Conservation (phyloP, 2,888 invertebrate genomes). For the Anthoptus insignis region DNA sequence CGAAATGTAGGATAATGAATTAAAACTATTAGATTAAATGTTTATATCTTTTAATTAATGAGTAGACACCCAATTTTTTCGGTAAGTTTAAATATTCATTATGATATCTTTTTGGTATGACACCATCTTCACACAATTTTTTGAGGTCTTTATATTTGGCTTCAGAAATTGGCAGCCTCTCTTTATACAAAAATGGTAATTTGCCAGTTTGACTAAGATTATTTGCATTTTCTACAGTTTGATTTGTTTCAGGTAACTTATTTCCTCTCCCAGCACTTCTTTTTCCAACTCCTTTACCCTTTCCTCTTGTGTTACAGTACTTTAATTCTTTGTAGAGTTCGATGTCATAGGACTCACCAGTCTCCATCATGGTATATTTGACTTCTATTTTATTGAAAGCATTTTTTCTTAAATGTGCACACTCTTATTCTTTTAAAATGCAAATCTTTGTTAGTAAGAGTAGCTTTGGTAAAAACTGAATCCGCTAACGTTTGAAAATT, state of each 20-base stretch:
- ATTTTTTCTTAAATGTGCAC: not conserved
- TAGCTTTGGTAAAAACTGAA: too few species aligned
- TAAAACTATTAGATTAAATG: too few species aligned
- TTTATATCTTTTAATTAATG: too few species aligned
- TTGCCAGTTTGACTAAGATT: not conserved
- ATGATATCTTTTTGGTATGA: not conserved
- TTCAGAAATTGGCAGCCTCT: not conserved
- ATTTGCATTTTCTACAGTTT: not conserved
- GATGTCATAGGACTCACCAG: not conserved
- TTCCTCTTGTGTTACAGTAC: constrained; percentile 35
- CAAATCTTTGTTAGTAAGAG: not conserved
- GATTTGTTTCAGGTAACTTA: not conserved
- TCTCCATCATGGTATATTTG: not conserved
- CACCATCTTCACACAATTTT: not conserved
- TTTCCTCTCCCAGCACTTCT: not conserved
- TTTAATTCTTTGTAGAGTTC: constrained; percentile 33
- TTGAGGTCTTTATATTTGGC: not conserved
- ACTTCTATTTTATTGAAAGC: not conserved
- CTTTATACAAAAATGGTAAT: not conserved
- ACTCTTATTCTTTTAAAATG: not conserved
- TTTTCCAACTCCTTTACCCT: not conserved
- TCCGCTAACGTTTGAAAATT: not conserved
- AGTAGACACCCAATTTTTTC: too few species aligned
- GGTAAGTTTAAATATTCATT: not conserved
- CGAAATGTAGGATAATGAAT: too few species aligned